Evolutionary conservation across 2,888 invertebrate species (phyloP).

Genomic region (Aporophyla lueneburgensis): DNA sequence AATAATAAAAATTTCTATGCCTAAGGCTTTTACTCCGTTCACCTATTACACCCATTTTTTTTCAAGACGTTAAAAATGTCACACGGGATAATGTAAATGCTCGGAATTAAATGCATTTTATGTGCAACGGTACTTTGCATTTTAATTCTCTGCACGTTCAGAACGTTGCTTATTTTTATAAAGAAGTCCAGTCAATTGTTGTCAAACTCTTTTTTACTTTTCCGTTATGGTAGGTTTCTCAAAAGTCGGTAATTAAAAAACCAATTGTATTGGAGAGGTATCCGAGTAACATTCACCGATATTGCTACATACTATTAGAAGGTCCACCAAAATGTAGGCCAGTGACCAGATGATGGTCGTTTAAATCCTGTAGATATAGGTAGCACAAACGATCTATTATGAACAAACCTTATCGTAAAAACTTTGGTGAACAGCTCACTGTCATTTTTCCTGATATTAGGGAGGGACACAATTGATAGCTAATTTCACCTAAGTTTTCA

Average conservation of each 20-base stretch:
- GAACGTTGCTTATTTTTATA: conserved; percentile 15
- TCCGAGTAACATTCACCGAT: background rate
- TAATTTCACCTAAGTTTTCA: background rate
- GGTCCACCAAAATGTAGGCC: background rate
- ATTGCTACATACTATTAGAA: background rate
- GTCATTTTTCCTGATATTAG: too few relatives aligned
- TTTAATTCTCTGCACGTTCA: conserved; percentile 12
- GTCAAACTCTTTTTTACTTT: background rate
- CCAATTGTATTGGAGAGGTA: background rate
- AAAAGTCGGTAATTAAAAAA: too few relatives aligned
- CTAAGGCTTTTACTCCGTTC: too few relatives aligned
- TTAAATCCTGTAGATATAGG: background rate
- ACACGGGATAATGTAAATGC: too few relatives aligned
- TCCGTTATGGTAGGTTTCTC: background rate
- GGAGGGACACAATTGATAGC: too few relatives aligned
- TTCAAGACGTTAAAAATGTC: too few relatives aligned
- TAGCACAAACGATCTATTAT: background rate
- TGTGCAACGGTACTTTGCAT: conserved; percentile 48
- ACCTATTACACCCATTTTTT: too few relatives aligned
- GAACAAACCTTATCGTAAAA: too few relatives aligned
- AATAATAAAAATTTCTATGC: too few relatives aligned
- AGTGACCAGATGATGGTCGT: background rate
- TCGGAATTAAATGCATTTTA: conserved; percentile 26
- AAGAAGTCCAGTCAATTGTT: background rate
- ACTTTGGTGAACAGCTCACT: too few relatives aligned